phyloP scores from a whole-genome alignment of 2,113 vertebrate genomes.

The Mormoops blainvillei region DNA sequence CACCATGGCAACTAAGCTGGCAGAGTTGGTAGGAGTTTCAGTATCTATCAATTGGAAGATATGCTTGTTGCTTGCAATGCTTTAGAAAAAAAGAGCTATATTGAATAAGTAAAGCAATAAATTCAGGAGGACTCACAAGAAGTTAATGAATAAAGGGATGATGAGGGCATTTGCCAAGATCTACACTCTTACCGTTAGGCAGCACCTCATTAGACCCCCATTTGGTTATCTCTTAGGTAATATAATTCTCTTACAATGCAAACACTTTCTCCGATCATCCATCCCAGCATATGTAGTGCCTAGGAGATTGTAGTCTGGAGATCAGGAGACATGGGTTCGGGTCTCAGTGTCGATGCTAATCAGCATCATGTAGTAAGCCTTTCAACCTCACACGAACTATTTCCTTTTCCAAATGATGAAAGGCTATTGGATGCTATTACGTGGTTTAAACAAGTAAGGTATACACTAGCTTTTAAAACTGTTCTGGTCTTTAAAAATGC shows the following conservation, averaged over 20 bases:
- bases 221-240: background rate
- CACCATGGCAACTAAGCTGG: slow-evolving; percentile 70
- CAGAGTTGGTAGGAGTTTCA: slow-evolving; percentile 46
- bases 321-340: background rate
- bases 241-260: background rate
- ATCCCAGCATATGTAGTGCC: background rate
- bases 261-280: background rate
- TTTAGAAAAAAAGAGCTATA: background rate
- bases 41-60: slow-evolving; percentile 56
- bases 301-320: background rate
- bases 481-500: background rate
- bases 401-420: background rate
- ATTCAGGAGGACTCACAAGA: background rate
- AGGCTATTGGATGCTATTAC: background rate
- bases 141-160: background rate
- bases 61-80: slow-evolving; percentile 41
- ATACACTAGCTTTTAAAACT: background rate
- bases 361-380: background rate
- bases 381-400: background rate
- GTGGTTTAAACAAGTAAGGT: background rate
- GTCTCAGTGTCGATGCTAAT: background rate
- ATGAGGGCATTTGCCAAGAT: background rate
- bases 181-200: background rate
- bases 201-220: background rate
- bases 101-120: slow-evolving; percentile 19